Conservation (phyloP, 2,797 vertebrate genomes). For the Neosalanx taihuensis region DNA sequence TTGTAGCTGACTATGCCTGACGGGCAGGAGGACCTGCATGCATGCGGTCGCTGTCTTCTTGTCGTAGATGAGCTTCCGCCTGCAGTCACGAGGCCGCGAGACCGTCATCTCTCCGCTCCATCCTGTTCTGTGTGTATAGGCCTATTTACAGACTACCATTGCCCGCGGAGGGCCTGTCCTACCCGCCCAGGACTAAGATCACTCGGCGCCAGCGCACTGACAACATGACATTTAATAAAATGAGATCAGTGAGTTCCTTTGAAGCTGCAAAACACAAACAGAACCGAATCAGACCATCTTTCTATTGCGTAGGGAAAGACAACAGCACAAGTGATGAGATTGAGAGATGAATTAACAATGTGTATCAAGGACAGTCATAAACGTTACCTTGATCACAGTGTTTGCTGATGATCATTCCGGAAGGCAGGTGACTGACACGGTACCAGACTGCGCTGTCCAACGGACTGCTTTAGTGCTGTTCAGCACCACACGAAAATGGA, state of each 20-base stretch:
- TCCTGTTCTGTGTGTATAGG: constrained; percentile 9
- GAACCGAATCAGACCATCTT: constrained; percentile 10
- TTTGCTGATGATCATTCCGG: background rate
- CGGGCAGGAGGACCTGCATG: background rate
- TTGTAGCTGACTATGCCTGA: background rate
- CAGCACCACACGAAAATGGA: constrained; percentile 18
- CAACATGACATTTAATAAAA: constrained; percentile 56
- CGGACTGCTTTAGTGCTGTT: background rate
- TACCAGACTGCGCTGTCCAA: background rate
- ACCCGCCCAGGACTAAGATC: constrained; percentile 25
- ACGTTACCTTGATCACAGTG: background rate
- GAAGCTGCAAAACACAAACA: constrained; percentile 28
- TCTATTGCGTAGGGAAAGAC: background rate
- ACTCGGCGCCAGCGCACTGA: constrained; percentile 47
- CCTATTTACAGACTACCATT: constrained; percentile 14
- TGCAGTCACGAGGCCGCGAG: constrained; percentile 37
- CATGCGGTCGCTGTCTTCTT: constrained; percentile 2
- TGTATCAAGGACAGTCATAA: background rate
- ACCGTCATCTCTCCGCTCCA: constrained; percentile 27
- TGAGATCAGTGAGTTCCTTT: constrained; percentile 44
- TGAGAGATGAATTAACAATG: background rate
- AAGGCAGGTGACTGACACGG: background rate
- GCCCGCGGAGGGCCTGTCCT: constrained; percentile 36
- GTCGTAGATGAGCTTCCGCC: constrained; percentile 21
- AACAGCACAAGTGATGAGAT: background rate